phyloP scores from a whole-genome alignment of 2,888 invertebrate genomes.

The Neoaliturus tenellus region DNA sequence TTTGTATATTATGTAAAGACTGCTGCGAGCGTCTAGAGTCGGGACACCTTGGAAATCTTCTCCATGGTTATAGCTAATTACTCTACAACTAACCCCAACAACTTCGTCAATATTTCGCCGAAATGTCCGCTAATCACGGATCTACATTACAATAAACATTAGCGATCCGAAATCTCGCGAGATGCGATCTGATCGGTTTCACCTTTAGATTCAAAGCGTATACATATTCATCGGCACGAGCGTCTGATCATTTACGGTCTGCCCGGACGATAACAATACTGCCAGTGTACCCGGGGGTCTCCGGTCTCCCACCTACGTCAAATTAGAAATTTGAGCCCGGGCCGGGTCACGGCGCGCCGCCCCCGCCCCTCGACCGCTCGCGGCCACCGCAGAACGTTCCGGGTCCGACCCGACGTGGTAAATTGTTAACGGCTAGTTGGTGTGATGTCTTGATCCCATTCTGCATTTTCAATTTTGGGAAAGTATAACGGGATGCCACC shows the following conservation, averaged over 20 bases:
- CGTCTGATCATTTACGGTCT: background rate
- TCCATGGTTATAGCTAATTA: too few species aligned
- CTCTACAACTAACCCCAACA: too few species aligned
- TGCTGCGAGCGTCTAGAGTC: too few species aligned
- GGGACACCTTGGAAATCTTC: too few species aligned
- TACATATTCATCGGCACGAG: slow-evolving; percentile 15
- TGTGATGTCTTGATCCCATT: background rate
- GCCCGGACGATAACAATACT: slow-evolving; percentile 26
- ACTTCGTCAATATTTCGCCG: too few species aligned
- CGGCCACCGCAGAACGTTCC: slow-evolving; percentile 5
- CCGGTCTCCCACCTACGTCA: slow-evolving; percentile 32
- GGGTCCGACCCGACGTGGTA: slow-evolving; percentile 2
- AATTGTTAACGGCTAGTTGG: slow-evolving; percentile 26
- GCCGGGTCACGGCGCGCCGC: background rate
- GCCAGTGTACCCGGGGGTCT: background rate
- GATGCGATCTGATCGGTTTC: too few species aligned
- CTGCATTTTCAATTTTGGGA: background rate
- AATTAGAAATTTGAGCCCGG: slow-evolving; percentile 46
- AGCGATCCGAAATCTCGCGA: too few species aligned
- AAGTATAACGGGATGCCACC: background rate
- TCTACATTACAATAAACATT: too few species aligned
- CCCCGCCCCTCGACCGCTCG: slow-evolving; percentile 15
- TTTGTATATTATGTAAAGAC: too few species aligned
- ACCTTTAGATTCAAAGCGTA: too few species aligned
- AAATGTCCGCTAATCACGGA: too few species aligned